Base-by-base conservation (phyloP, 2,113 vertebrate species). In the Sylvilagus bachmani region DNA sequence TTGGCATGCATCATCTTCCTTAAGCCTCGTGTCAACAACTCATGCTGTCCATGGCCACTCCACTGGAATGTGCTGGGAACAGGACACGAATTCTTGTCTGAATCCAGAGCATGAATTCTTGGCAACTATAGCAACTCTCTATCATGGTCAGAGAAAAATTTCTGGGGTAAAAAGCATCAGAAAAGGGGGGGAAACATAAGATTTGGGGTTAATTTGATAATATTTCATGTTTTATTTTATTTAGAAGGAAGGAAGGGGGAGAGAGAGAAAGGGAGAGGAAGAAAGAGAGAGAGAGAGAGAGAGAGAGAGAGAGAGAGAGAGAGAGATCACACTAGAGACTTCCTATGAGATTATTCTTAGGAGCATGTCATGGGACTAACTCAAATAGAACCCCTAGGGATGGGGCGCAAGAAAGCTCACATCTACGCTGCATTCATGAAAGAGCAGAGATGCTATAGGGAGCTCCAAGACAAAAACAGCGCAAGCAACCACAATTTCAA, bases 221-320 rank as follows among this genome's bases (percentile, higher is more conserved):
- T 16, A 64, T 36, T 86, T 75, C 77, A 77, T 71, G 69, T 49
- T 79, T 61, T 84, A 90, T 77, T 91, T 91, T 58, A 91, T 49
- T 61, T 70, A 44, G 21, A 36, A 85, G n/a, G 31, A 49, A 87
- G 51, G 21, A 36, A 85, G n/a, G 31, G 55, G 84, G n/a, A 33
- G 24, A 17, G 49, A 67, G 38, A 51, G 38, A 49, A 24, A 44
- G 70, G 66, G n/a, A 44, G 67, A 83, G 33, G 27, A 49, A 69
- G 22, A 64, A 49, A 69, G n/a, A 38, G 22, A 16, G n/a, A 33
- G 24, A 17, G 49, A 61, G 38, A 51, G 38, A 49, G 24, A 44
- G 70, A 71, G n/a, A 44, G 67, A 83, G 33, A 21, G 36, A 62
- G 22, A 66, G 33, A 49, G 22, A 36, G 81, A 67, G 19, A 44